A percentile compares a stretch with the other conserved stretches of the same genome.
These are phyloP conservation scores for Leptopilina drosophilae DNA, from an alignment of 2,888 invertebrate species.

Conservation along the genomic window DNA sequence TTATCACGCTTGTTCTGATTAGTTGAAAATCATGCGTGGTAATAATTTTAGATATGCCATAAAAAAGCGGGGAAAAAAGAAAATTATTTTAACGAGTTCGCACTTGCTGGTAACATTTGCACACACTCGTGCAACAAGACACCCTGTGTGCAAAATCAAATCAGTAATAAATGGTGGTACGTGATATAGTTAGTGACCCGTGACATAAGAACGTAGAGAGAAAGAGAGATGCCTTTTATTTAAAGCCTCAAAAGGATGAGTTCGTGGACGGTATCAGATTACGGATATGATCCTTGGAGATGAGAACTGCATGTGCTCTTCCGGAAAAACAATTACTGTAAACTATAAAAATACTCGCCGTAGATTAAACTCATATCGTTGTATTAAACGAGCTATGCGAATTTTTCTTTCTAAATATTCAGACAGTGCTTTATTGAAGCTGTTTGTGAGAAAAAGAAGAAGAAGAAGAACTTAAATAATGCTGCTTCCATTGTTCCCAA, in stretches of 20 bases:
- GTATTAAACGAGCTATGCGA: conserved; percentile 33
- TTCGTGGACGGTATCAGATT: conserved; percentile 31
- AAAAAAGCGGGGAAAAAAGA: neutral
- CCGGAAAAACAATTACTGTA: conserved; percentile 38
- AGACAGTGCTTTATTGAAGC: conserved; percentile 17
- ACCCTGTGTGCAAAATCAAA: conserved; percentile 10
- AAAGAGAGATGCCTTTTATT: too few relatives aligned
- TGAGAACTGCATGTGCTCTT: conserved; percentile 31
- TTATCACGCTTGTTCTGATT: neutral
- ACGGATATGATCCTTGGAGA: conserved; percentile 34
- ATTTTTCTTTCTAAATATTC: conserved; percentile 19
- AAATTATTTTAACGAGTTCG: neutral
- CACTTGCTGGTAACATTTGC: neutral
- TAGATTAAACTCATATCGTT: conserved; percentile 32
- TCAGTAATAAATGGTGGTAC: conserved; percentile 32
- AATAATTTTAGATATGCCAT: neutral
- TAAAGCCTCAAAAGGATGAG: neutral
- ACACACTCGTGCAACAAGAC: neutral
- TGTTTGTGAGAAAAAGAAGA: neutral
- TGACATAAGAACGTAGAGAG: conserved; percentile 6
- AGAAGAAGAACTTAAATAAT: too few relatives aligned
- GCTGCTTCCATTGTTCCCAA: too few relatives aligned
- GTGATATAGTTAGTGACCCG: conserved; percentile 40
- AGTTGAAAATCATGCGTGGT: neutral
- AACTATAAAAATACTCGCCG: conserved; percentile 13